phyloP scores from a whole-genome alignment of 2,888 invertebrate genomes.

The Frankliniella fusca region DNA sequence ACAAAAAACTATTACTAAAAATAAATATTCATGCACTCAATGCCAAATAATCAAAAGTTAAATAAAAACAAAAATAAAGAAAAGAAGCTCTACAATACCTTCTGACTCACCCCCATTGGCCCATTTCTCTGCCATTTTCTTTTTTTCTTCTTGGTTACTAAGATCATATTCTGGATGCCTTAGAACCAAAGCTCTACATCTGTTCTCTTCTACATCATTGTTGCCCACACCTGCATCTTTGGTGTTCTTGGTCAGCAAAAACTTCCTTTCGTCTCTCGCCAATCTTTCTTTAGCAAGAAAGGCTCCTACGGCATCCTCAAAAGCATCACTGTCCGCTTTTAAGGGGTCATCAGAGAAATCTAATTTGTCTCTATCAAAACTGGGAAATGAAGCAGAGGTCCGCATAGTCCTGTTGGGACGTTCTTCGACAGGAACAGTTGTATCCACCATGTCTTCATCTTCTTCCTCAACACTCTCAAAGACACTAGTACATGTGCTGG shows the following conservation, averaged over 20 bases:
- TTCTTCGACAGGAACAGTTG: not conserved
- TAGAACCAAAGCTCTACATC: not conserved
- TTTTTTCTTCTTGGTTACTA: not conserved
- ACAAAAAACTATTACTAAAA: not conserved
- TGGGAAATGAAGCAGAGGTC: not conserved
- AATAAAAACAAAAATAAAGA: not conserved
- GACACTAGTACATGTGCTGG: not conserved
- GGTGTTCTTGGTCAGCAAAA: not conserved
- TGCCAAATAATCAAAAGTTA: constrained; percentile 1
- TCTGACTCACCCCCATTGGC: constrained; percentile 25
- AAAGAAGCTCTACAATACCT: constrained; percentile 19
- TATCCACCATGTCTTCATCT: constrained; percentile 10
- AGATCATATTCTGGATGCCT: constrained; percentile 2
- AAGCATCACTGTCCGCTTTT: not conserved
- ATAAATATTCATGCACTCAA: not conserved
- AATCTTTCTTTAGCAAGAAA: not conserved
- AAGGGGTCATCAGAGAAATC: not conserved
- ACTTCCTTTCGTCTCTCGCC: not conserved
- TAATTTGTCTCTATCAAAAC: not conserved
- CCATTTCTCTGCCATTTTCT: constrained; percentile 9
- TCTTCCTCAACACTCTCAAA: constrained; percentile 12
- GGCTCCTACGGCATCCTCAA: not conserved
- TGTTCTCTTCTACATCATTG: not conserved
- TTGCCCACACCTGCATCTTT: not conserved
- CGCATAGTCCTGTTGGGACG: not conserved